These are phyloP conservation scores for Cynocephalus volans DNA, from an alignment of 2,113 vertebrate species.

Conservation along the genomic window DNA sequence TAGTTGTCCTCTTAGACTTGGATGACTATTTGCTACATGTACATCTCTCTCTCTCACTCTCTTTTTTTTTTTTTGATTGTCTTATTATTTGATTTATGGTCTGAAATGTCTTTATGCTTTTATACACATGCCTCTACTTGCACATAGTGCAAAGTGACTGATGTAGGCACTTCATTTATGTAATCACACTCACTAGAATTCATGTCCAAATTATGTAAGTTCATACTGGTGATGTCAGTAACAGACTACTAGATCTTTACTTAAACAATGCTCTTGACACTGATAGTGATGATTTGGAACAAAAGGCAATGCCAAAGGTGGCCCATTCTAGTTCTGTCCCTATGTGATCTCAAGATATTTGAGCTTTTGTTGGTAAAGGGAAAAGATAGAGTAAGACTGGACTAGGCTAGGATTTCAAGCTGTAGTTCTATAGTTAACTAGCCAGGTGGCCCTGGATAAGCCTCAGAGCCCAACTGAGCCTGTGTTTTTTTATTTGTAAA, in stretches of 20 bases:
- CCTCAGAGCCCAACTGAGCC: neutral
- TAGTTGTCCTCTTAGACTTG: neutral
- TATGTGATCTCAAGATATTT: neutral
- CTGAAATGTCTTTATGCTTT: neutral
- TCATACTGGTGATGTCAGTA: neutral
- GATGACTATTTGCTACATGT: neutral
- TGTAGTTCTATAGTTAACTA: neutral
- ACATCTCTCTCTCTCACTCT: constrained; percentile 7
- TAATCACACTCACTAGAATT: neutral
- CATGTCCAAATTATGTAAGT: neutral
- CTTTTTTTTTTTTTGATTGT: neutral
- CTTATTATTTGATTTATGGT: neutral
- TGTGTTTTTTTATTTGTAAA: constrained; percentile 5
- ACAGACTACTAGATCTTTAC: neutral
- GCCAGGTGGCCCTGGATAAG: neutral
- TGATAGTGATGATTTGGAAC: neutral
- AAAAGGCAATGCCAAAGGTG: neutral
- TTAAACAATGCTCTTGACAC: neutral
- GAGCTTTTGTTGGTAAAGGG: neutral
- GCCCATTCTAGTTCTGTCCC: neutral
- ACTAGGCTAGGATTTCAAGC: neutral
- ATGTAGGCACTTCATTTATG: constrained; percentile 6
- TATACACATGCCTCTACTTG: neutral
- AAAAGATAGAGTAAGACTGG: neutral
- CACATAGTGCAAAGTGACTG: neutral